Evolutionary conservation across 35 echinoderm and acorn worm genomes (phyloP), one percentile per base, ranked within the genome.

Genomic region (Antedon bifida): DNA sequence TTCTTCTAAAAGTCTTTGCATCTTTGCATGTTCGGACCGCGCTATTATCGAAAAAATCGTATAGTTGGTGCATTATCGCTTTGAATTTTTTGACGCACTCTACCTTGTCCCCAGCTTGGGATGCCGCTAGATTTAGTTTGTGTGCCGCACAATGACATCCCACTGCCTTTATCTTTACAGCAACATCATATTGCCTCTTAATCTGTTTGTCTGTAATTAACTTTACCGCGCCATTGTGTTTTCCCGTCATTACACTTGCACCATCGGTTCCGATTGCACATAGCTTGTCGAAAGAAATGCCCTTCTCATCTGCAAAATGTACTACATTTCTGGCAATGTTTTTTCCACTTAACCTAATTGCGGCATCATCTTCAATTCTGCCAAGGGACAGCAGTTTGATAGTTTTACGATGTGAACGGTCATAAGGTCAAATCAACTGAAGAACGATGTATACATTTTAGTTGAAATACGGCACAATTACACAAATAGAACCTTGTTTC

Each of bases 41-140:
- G 35, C 85, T 86, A 32, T 86, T 86, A 34, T 79, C 38, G 35
- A 44, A 79, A 73, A 86, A 86, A 44, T 86, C 85, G 78, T 73
- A 86, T n/a, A 86, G 46, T 36, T 86, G 85, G 31, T 76, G 77
- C 35, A 86, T 35, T 77, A 86, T 79, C 16, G 1, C 39, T 34
- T 78, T 29, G 33, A 86, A 86, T 42, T 79, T 34, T 5, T 86
- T 77, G 33, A 86, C 77, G 36, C 45, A 12, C 28, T 77, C 36
- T 14, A 86, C 85, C 35, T 35, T 29, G 33, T 51, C 36, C 55
- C 33, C 85, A 30, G 85, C 85, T 86, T 86, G 76, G 39, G 76
- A 86, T 31, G 85, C 78, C 30, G 85, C 76, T n/a, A 86, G 36
- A 21, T 86, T 77, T 36, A 86, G 32, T 14, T 36, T 77, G 33